Conservation (phyloP, 2,797 vertebrate species). For the Darevskia nairensis region DNA sequence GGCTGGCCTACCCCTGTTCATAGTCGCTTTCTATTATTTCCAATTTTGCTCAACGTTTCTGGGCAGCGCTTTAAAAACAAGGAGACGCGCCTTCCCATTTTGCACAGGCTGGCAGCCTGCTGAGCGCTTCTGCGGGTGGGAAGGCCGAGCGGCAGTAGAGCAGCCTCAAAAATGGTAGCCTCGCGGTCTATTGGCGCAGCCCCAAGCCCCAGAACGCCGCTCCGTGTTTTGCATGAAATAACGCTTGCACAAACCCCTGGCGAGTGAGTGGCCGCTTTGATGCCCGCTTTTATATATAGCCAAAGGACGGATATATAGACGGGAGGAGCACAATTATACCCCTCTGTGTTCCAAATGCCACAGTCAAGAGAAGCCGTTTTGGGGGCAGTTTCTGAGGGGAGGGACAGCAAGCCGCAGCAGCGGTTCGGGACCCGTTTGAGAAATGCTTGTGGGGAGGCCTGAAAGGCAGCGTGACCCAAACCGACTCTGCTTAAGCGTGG, state of each 20-base stretch:
- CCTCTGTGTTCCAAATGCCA: conserved; percentile 7
- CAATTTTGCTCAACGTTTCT: no score
- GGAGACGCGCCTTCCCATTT: background rate
- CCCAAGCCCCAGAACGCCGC: background rate
- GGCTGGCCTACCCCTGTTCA: no score
- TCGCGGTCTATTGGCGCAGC: background rate
- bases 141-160: background rate
- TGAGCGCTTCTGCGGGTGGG: no score
- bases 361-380: conserved; percentile 3
- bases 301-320: background rate
- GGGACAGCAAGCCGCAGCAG: background rate
- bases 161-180: background rate
- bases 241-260: background rate
- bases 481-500: background rate
- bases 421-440: background rate
- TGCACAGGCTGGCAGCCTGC: background rate
- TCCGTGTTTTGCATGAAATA: background rate
- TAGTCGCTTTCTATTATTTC: no score
- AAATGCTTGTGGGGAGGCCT: background rate
- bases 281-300: conserved; percentile 31
- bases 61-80: no score
- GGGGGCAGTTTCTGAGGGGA: background rate
- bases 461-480: background rate
- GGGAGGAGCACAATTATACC: background rate
- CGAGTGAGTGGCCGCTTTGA: background rate